Conservation (phyloP, 1,140 invertebrate genomes). For the Telenomus remus region DNA sequence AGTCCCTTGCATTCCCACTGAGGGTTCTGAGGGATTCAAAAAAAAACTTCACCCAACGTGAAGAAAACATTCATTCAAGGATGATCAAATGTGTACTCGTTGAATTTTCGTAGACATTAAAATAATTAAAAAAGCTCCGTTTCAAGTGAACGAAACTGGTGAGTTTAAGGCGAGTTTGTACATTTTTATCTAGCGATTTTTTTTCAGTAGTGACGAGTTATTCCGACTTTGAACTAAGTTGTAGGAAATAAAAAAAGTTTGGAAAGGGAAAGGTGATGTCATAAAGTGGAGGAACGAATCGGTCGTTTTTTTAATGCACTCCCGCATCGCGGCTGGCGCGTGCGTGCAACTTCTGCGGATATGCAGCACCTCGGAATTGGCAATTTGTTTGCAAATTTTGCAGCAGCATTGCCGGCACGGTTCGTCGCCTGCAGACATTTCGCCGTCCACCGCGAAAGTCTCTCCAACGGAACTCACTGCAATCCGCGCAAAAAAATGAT, state of each 20-base stretch:
- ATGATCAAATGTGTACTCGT: too few species aligned
- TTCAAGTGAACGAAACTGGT: too few species aligned
- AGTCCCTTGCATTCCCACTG: too few species aligned
- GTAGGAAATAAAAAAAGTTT: not conserved
- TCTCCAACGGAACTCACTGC: constrained; percentile 47
- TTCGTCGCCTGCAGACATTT: constrained; percentile 58
- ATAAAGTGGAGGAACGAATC: constrained; percentile 47
- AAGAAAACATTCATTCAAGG: too few species aligned
- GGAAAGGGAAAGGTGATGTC: constrained; percentile 37
- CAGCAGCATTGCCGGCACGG: constrained; percentile 46
- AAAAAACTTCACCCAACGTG: too few species aligned
- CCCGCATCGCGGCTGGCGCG: constrained; percentile 49
- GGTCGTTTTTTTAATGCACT: constrained; percentile 44
- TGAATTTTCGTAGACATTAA: too few species aligned
- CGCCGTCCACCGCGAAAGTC: constrained; percentile 44
- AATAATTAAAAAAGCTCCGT: too few species aligned
- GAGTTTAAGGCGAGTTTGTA: too few species aligned
- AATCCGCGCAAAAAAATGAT: constrained; percentile 49
- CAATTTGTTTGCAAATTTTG: constrained; percentile 75
- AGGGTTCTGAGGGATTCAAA: too few species aligned
- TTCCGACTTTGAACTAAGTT: too few species aligned
- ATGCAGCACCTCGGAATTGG: constrained; percentile 69
- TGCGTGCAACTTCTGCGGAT: constrained; percentile 58
- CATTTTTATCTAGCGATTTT: too few species aligned
- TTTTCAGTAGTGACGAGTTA: too few species aligned